phyloP scores from a whole-genome alignment of 2,797 vertebrate species.

The Platalea minor region DNA sequence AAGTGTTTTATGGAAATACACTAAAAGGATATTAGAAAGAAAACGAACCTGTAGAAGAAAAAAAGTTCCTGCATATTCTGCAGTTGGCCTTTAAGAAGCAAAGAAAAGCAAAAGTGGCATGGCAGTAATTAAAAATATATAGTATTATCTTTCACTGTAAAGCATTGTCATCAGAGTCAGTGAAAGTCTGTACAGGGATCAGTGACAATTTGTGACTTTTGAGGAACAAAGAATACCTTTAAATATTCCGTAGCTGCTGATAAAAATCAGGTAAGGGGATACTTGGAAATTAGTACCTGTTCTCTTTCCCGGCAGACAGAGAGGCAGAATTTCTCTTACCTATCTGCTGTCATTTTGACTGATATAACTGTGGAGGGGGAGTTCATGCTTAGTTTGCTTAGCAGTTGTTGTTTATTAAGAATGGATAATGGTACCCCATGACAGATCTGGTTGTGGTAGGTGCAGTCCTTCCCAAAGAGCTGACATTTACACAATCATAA shows the following conservation, averaged over 20 bases:
- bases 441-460: not conserved
- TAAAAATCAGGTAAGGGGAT: conserved; percentile 40
- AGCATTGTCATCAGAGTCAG: not conserved
- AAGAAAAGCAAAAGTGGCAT: not conserved
- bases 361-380: not conserved
- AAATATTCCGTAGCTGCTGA: not conserved
- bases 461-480: not conserved
- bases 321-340: not conserved
- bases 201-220: not conserved
- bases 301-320: not conserved
- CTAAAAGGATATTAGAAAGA: not conserved
- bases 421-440: not conserved
- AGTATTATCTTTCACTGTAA: not conserved
- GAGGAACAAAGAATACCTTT: conserved; percentile 1
- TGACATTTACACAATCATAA: not conserved
- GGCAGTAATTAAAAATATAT: not conserved
- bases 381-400: conserved; percentile 37
- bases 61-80: not conserved
- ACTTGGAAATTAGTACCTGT: not conserved
- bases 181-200: not conserved
- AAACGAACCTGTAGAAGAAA: not conserved
- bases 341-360: conserved; percentile 5
- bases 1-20: not conserved
- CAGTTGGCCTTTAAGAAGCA: not conserved
- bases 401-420: conserved; percentile 32